Evolutionary conservation across 2,797 vertebrate genomes (phyloP).

Genomic region (Molossus alvarezi): DNA sequence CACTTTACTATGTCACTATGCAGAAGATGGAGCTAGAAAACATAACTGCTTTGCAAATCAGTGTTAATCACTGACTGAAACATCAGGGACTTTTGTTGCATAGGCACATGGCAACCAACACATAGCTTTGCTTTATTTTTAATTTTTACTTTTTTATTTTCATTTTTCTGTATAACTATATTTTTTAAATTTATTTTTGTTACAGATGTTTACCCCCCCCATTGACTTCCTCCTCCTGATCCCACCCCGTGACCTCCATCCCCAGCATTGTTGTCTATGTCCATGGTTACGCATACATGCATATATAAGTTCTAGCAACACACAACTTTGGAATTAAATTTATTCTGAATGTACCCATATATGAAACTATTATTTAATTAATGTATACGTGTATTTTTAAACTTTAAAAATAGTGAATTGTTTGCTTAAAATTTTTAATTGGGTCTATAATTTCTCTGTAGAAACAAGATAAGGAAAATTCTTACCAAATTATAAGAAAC

Average conservation of each 20-base stretch:
- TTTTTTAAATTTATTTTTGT: too few relatives aligned
- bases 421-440: background rate
- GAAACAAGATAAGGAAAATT: background rate
- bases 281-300: too few relatives aligned
- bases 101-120: background rate
- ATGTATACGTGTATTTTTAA: background rate
- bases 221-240: too few relatives aligned
- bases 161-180: too few relatives aligned
- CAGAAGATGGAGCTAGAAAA: background rate
- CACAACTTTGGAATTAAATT: constrained; percentile 3
- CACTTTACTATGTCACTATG: background rate
- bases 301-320: background rate
- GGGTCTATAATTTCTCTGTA: constrained; percentile 12
- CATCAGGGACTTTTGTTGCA: background rate
- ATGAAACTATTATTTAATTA: background rate
- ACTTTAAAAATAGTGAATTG: background rate
- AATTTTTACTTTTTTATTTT: too few relatives aligned
- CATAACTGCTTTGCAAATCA: background rate
- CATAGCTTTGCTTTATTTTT: background rate
- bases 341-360: background rate
- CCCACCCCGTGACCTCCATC: too few relatives aligned
- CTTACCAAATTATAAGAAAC: constrained; percentile 40
- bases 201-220: too few relatives aligned
- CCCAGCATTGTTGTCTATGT: too few relatives aligned
- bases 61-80: background rate